phyloP scores from a whole-genome alignment of 2,797 vertebrate genomes.

The Oophaga sylvatica region DNA sequence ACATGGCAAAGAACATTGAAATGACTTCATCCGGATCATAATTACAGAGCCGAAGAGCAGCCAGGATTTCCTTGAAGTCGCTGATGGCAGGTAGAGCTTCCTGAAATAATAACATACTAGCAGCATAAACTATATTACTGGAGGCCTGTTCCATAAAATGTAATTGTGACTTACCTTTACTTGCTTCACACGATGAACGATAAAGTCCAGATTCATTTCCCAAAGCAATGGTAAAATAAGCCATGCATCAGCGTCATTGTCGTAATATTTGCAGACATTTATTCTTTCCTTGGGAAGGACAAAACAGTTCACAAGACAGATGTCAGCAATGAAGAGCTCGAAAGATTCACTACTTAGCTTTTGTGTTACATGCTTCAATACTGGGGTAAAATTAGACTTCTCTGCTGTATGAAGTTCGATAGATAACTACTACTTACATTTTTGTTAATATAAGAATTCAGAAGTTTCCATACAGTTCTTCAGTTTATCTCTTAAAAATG shows the following conservation, averaged over 20 bases:
- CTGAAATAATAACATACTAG: slow-evolving; percentile 57
- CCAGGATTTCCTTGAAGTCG: slow-evolving; percentile 74
- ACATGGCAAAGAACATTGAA: slow-evolving; percentile 73
- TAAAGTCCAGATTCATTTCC: slow-evolving; percentile 72
- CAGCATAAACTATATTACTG: neutral
- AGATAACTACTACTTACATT: too few species aligned
- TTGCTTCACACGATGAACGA: slow-evolving; percentile 65
- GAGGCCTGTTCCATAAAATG: neutral
- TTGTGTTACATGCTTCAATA: neutral
- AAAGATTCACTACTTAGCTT: neutral
- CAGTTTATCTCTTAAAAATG: too few species aligned
- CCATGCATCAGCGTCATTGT: slow-evolving; percentile 70
- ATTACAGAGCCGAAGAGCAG: slow-evolving; percentile 73
- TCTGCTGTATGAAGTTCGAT: too few species aligned
- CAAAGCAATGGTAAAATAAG: slow-evolving; percentile 73
- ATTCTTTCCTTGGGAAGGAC: slow-evolving; percentile 67
- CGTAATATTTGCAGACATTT: slow-evolving; percentile 74
- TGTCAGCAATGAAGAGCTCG: neutral
- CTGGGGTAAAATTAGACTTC: neutral
- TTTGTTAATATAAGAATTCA: too few species aligned
- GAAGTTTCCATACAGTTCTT: too few species aligned
- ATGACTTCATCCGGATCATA: slow-evolving; percentile 74
- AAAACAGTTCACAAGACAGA: neutral
- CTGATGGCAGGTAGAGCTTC: slow-evolving; percentile 69
- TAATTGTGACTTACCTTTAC: slow-evolving; percentile 67